Evolutionary conservation across 2,113 vertebrate genomes (phyloP).

Genomic region (Pipa parva): DNA sequence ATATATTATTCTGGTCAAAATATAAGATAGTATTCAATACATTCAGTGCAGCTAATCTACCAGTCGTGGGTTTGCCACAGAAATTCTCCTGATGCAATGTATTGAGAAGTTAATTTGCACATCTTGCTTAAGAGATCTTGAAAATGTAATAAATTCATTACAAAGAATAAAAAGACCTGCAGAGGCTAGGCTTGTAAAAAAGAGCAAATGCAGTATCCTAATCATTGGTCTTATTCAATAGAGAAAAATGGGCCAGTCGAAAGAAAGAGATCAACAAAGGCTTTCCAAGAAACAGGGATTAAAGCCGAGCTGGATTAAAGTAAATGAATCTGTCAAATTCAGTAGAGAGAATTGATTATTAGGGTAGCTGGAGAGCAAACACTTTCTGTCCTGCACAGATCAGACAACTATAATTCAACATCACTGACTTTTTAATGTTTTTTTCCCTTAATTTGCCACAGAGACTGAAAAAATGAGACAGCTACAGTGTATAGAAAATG

Average conservation of each 20-base stretch:
- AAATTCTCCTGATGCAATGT: not conserved
- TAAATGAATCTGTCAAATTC: constrained; percentile 43
- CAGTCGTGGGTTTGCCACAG: not conserved
- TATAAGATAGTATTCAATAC: no score
- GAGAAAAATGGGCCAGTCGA: constrained; percentile 28
- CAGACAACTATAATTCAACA: constrained; percentile 34
- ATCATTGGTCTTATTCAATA: constrained; percentile 17
- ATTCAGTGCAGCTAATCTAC: not conserved
- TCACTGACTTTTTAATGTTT: constrained; percentile 14
- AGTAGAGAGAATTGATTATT: constrained; percentile 41
- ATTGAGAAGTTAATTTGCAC: not conserved
- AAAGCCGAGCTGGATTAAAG: constrained; percentile 38
- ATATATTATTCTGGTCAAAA: no score
- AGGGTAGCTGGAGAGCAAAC: constrained; percentile 39
- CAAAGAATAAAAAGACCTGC: not conserved
- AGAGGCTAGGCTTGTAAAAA: constrained; percentile 3
- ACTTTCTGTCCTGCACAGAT: constrained; percentile 36
- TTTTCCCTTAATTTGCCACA: not conserved
- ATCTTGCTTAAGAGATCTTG: not conserved
- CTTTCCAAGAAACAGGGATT: constrained; percentile 42
- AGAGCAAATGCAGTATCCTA: constrained; percentile 5
- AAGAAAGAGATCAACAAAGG: constrained; percentile 37
- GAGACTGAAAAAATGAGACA: constrained; percentile 25
- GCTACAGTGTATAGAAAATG: no score
- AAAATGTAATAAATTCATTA: not conserved